phyloP scores from a whole-genome alignment of 30 jellyfish, hydroid and myxozoan genomes.

The Aurelia sp. region DNA sequence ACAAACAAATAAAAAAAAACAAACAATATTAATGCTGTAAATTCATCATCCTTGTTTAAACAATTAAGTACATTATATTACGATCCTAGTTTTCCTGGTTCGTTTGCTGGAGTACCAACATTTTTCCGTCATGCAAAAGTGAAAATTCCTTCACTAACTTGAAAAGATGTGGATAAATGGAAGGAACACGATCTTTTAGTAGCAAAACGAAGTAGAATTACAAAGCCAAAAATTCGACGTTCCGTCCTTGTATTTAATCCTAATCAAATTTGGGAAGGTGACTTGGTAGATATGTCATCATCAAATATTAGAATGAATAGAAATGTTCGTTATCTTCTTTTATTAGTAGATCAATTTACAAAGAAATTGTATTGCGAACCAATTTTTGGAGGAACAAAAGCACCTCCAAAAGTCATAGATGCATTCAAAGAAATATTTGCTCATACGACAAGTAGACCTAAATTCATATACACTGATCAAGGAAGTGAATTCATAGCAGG shows the following conservation, averaged over 20 bases:
- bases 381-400: not conserved
- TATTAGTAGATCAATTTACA: not conserved
- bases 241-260: not conserved
- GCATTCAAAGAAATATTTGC: not conserved
- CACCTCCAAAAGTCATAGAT: not conserved
- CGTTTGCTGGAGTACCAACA: not conserved
- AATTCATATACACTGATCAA: not conserved
- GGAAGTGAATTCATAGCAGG: not conserved
- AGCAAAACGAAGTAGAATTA: no score
- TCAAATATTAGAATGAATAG: not conserved
- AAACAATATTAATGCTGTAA: no score
- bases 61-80: no score
- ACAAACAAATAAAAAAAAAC: no score
- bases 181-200: not conserved
- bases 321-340: not conserved
- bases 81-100: not conserved
- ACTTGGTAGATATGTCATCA: not conserved
- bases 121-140: not conserved
- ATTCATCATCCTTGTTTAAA: no score
- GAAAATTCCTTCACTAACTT: not conserved
- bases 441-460: not conserved
- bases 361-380: not conserved
- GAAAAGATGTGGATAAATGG: not conserved
- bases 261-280: not conserved
- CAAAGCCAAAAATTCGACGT: not conserved